Percentiles rank a stretch among this genome's conserved stretches.
Evolutionary conservation across 2,888 invertebrate genomes (phyloP).

Genomic region (Leucoma salicis): DNA sequence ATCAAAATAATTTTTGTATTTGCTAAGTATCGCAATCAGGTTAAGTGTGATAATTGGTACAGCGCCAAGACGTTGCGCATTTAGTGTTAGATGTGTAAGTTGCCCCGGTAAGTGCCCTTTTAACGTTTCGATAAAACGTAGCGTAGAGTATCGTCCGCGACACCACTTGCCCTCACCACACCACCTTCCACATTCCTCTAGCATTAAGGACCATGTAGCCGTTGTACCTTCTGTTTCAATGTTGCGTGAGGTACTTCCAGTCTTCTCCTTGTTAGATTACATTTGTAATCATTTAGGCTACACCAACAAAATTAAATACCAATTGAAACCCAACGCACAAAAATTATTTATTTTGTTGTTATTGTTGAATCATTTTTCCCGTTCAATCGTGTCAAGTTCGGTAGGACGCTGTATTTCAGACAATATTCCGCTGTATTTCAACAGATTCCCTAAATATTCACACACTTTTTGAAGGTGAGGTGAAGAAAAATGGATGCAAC

Average conservation of each 20-base stretch:
- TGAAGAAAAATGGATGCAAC: no score
- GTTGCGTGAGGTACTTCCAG: slow-evolving; percentile 19
- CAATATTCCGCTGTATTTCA: no score
- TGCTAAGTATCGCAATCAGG: no score
- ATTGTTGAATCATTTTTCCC: slow-evolving; percentile 5
- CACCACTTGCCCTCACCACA: slow-evolving; percentile 35
- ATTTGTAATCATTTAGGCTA: slow-evolving; percentile 12
- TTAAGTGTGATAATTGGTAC: no score
- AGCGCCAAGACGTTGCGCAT: background rate
- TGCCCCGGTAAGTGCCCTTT: slow-evolving; percentile 72
- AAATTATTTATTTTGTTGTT: slow-evolving; percentile 15
- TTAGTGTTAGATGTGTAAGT: slow-evolving; percentile 42
- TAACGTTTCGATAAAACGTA: slow-evolving; percentile 47
- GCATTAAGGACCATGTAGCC: slow-evolving; percentile 53
- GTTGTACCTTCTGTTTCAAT: slow-evolving; percentile 8
- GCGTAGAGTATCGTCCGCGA: slow-evolving; percentile 33
- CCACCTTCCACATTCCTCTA: slow-evolving; percentile 74
- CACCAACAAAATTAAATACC: no score
- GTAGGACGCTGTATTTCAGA: no score
- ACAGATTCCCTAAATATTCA: no score
- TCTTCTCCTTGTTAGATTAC: slow-evolving; percentile 9
- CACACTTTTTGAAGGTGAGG: no score
- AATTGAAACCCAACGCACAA: slow-evolving; percentile 20
- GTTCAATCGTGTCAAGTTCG: background rate
- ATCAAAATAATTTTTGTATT: no score